Evolutionary conservation across 2,888 invertebrate genomes (phyloP).

Genomic region (Nasonovia ribisnigri): DNA sequence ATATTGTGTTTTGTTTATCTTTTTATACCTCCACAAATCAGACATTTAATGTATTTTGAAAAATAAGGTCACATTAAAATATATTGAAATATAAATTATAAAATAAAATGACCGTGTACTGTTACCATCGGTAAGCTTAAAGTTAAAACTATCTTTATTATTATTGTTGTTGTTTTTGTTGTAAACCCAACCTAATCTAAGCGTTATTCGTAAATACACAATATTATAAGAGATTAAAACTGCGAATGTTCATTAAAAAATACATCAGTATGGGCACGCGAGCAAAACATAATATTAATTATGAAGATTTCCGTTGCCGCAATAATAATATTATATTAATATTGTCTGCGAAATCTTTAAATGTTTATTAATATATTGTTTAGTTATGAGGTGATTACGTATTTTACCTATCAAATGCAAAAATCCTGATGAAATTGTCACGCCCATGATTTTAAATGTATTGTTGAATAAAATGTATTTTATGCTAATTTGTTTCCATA

Average conservation of each 20-base stretch:
- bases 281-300: not conserved
- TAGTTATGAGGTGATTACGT: not conserved
- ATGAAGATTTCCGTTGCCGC: not conserved
- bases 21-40: not conserved
- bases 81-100: constrained; percentile 3
- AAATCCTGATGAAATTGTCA: not conserved
- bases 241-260: not conserved
- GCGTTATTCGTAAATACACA: not conserved
- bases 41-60: constrained; percentile 3
- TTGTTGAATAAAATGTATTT: not conserved
- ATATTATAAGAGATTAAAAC: no score
- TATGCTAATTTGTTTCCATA: not conserved
- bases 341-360: not conserved
- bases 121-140: not conserved
- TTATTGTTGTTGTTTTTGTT: not conserved
- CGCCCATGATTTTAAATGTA: not conserved
- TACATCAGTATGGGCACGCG: not conserved
- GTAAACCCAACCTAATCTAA: not conserved
- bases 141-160: not conserved
- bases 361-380: not conserved
- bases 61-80: not conserved
- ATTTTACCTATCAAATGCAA: not conserved
- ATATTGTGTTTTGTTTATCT: constrained; percentile 4
- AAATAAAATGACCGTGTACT: not conserved
- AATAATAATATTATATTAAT: not conserved